Evolutionary conservation across 2,113 vertebrate genomes (phyloP), one percentile per base, ranked within the genome.

Genomic region (Heterotis niloticus): DNA sequence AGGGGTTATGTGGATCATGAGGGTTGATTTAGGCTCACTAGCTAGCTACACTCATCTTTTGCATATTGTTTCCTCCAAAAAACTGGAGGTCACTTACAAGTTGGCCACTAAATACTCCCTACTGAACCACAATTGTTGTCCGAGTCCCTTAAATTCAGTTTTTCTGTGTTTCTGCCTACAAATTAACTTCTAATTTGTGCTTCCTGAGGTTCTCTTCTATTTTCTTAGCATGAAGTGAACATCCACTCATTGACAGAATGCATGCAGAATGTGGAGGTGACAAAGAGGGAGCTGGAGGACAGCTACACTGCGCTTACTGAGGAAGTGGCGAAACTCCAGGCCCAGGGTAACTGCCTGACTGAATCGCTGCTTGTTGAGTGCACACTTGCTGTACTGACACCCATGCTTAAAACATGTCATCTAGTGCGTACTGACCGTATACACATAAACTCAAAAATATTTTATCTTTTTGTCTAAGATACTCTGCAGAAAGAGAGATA

Each of bases 171-270:
- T 17, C 14, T 62, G 60, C 12, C 5, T 4, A 17, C 20, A 5
- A 20, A 26, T 34, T 34, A 14, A 14, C n/a, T 34, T 28, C 24
- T 10, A 29, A 26, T 29, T 7, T 69, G 60, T 62, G 60, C 14
- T 14, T 20, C 5, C 67, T 29, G 67, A 4, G n/a, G 10, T 64
- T 44, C 1, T 59, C 26, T 44, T 62, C 78, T 73, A 29, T 70
- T 71, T 73, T 73, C 59, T 0, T 88, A 98, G 96, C 96, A 98
- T 1, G 96, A 98, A 83, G 95, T 94, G 9, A 97, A 97, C 92
- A 98, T 98, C 87, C 93, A 94, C 76, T 98, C 96, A 0, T 92
- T 98, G 71, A 96, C 95, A 0, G 95, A 98, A 82, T 97, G 95
- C 90, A 96, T 95, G 93, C 95, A 96, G 88, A 95, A 91, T 0